These are phyloP conservation scores for Varanus salvator DNA, from an alignment of 2,113 vertebrate genomes.

Conservation along the genomic window DNA sequence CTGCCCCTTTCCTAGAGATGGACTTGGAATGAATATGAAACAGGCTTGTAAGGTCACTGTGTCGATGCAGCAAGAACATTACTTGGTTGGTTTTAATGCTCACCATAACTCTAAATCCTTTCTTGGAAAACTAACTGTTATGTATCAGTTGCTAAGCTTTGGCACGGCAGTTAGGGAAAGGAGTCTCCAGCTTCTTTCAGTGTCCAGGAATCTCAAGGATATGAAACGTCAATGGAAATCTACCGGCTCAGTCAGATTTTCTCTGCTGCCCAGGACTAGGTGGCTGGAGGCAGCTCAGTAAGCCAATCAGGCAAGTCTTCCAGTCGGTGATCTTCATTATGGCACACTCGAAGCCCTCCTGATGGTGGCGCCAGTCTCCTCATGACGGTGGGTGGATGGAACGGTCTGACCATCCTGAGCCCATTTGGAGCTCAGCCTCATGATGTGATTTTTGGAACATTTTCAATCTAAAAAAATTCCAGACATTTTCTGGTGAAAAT, in stretches of 20 bases:
- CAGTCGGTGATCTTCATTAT: not conserved
- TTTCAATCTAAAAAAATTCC: no score
- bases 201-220: not conserved
- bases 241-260: not conserved
- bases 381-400: no score
- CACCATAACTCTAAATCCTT: not conserved
- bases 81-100: not conserved
- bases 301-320: not conserved
- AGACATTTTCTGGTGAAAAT: not conserved
- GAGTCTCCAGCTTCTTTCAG: not conserved
- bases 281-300: not conserved
- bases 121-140: not conserved
- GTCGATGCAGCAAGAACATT: not conserved
- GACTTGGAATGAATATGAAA: constrained; percentile 3
- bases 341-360: not conserved
- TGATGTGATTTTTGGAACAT: no score
- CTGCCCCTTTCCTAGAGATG: not conserved
- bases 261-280: not conserved
- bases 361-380: no score
- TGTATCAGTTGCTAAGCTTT: not conserved
- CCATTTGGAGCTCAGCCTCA: not conserved
- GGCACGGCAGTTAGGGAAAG: not conserved
- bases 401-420: not conserved
- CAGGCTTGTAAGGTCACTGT: not conserved
- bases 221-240: not conserved